Evolutionary conservation across 2,888 invertebrate species (phyloP).

Genomic region (Tenthredo distinguenda): DNA sequence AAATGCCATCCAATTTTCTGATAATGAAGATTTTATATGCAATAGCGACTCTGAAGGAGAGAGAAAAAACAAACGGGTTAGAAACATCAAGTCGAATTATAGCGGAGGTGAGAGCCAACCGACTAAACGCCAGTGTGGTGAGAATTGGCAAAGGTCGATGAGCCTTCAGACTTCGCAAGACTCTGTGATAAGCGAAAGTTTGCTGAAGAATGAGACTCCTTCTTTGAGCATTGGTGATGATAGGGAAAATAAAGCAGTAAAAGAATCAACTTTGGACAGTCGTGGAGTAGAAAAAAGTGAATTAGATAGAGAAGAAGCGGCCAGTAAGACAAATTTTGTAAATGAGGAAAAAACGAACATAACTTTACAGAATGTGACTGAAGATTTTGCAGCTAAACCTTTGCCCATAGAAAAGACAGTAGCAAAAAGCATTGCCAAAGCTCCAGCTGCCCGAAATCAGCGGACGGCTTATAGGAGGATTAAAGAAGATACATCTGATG

Average conservation of each 20-base stretch:
- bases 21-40: slow-evolving; percentile 85
- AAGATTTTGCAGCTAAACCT: slow-evolving; percentile 11
- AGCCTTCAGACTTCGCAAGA: background rate
- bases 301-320: background rate
- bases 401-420: slow-evolving; percentile 75
- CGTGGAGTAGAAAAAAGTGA: background rate
- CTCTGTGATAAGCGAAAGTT: background rate
- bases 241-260: background rate
- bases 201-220: background rate
- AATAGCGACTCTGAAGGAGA: slow-evolving; percentile 86
- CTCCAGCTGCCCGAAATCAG: background rate
- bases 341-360: background rate
- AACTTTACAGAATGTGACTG: background rate
- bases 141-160: background rate
- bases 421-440: slow-evolving; percentile 51
- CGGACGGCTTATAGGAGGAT: slow-evolving; percentile 50
- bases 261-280: background rate
- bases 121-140: slow-evolving; percentile 62
- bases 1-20: slow-evolving; percentile 69
- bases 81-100: slow-evolving; percentile 81
- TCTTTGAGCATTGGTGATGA: background rate
- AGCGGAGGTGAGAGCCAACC: slow-evolving; percentile 57
- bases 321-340: background rate
- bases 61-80: slow-evolving; percentile 77
- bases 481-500: slow-evolving; percentile 52